phyloP scores from a whole-genome alignment of 2,888 invertebrate species.

The Megaustenia siamemsis region DNA sequence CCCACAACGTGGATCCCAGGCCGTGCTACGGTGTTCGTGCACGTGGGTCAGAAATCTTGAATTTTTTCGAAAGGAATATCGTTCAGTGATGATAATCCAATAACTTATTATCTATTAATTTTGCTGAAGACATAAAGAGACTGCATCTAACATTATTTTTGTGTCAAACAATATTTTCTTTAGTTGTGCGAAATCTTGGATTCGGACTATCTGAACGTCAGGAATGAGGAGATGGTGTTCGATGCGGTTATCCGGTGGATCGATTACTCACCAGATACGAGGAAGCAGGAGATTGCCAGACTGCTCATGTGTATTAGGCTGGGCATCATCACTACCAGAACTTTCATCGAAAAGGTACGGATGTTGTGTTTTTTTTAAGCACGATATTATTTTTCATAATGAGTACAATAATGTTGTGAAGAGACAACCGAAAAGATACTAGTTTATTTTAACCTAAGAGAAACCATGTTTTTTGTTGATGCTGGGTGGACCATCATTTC shows the following conservation, averaged over 20 bases:
- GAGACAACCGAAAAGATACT: too few relatives aligned
- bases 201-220: constrained; percentile 78
- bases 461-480: neutral
- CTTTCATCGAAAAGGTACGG: constrained; percentile 87
- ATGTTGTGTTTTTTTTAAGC: neutral
- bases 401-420: too few relatives aligned
- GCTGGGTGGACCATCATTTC: neutral
- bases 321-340: constrained; percentile 89
- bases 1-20: too few relatives aligned
- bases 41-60: too few relatives aligned
- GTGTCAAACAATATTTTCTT: too few relatives aligned
- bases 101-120: too few relatives aligned
- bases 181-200: constrained; percentile 65
- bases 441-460: neutral
- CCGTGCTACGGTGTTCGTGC: too few relatives aligned
- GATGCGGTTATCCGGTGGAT: constrained; percentile 88
- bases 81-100: too few relatives aligned
- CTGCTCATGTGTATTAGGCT: constrained; percentile 76
- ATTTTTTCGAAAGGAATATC: too few relatives aligned
- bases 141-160: too few relatives aligned
- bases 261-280: constrained; percentile 86
- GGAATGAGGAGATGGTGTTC: constrained; percentile 78
- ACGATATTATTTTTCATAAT: too few relatives aligned
- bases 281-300: constrained; percentile 88
- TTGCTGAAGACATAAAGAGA: too few relatives aligned